Conservation (phyloP, 1,140 invertebrate species). For the Drosophila serrata region DNA sequence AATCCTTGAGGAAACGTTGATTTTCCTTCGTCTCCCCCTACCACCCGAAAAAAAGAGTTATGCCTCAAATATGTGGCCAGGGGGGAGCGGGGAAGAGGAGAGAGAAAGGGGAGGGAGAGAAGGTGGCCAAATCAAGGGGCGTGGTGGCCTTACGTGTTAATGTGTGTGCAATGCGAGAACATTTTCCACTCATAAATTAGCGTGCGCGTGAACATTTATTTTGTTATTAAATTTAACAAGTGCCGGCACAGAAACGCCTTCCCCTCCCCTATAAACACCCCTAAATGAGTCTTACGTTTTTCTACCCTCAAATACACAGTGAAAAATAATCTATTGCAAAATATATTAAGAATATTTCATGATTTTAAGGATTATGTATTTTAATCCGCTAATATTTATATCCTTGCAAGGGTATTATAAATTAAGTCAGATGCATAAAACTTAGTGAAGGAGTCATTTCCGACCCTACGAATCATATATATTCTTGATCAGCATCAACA, state of each 20-base stretch:
- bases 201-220: slow-evolving; percentile 75
- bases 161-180: slow-evolving; percentile 66
- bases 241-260: slow-evolving; percentile 28
- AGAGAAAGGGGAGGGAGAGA: neutral
- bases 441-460: no score
- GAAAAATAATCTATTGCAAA: neutral
- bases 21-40: slow-evolving; percentile 14
- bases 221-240: slow-evolving; percentile 82
- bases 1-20: slow-evolving; percentile 43
- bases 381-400: no score
- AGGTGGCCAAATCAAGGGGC: neutral
- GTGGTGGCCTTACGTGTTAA: slow-evolving; percentile 60
- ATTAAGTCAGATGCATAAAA: no score
- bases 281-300: slow-evolving; percentile 3
- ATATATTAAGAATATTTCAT: neutral
- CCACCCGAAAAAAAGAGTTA: slow-evolving; percentile 37
- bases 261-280: neutral
- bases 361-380: no score
- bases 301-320: neutral
- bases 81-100: neutral
- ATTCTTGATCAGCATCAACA: no score
- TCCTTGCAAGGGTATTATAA: no score
- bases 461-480: no score
- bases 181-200: slow-evolving; percentile 77
- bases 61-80: slow-evolving; percentile 52